A percentile compares a stretch with the other conserved stretches of the same genome.
phyloP scores from a whole-genome alignment of 2,888 invertebrate species.

The Hyles lineata region DNA sequence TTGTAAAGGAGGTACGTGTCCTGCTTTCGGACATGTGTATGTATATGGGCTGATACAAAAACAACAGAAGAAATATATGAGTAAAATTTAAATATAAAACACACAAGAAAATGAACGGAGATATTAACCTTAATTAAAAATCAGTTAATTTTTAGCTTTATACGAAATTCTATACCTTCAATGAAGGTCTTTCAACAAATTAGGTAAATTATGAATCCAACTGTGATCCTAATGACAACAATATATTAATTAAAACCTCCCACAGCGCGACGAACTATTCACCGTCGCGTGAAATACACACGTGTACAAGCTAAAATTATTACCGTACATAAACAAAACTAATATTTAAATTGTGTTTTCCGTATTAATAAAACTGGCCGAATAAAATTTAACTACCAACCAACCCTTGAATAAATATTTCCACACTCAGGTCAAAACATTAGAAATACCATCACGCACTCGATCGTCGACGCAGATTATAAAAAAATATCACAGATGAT shows the following conservation, averaged over 20 bases:
- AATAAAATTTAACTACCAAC: slow-evolving; percentile 4
- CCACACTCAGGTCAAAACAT: slow-evolving; percentile 28
- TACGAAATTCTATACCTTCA: no score
- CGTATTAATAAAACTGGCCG: slow-evolving; percentile 2
- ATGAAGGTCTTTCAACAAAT: no score
- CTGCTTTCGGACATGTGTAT: no score
- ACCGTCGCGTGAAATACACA: background rate
- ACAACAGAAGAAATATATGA: no score
- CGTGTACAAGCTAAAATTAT: background rate
- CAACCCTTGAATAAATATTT: slow-evolving; percentile 15
- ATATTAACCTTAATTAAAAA: no score
- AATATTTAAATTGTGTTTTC: background rate
- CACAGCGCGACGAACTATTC: background rate
- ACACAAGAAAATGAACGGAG: no score
- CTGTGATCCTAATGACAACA: no score
- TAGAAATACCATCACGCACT: slow-evolving; percentile 50
- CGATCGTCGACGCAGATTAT: slow-evolving; percentile 45
- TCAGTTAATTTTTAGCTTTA: no score
- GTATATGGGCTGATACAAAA: no score
- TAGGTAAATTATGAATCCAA: no score
- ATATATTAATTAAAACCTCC: slow-evolving; percentile 3
- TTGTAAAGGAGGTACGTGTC: no score
- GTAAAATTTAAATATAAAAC: no score
- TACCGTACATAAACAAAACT: slow-evolving; percentile 15
- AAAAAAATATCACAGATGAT: slow-evolving; percentile 53